Base-by-base conservation (phyloP, 2,888 invertebrate species). In the Chrysolina oricalcia region DNA sequence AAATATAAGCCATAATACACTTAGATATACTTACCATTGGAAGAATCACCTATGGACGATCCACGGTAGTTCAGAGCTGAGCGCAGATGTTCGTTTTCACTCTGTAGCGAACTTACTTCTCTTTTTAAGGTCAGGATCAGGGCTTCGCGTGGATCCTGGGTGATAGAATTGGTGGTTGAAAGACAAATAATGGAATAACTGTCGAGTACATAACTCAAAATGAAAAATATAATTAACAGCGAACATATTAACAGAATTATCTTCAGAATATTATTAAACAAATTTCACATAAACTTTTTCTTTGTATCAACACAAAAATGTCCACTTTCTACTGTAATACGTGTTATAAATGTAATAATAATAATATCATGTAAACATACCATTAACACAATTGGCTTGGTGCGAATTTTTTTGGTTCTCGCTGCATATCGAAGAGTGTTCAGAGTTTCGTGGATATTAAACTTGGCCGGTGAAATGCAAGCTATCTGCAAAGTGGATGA, bases 361-460 rank as follows among this genome's bases (percentile, higher is more conserved):
- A 35, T 35, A 6, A 8, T 35, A 35, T 35, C 5, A 35, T 9
- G 15, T 43, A 5, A 43, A 85, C 91, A 91, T 89, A 96, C 96
- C 97, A 98, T 97, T 88, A 97, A 94, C 35, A 98, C 94, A 19
- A 97, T 93, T 0, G 98, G 98, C 86, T 97, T 97, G 0, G 97
- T 96, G 83, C 95, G 94, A 80, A 98, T 98, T 86, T 94, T 95
- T 90, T 97, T 98, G 0, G 98, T 97, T 81, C 98, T 90, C 0
- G 97, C 94, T 0, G 98, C 98, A 89, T 98, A 98, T 21, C 98
- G 91, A 19, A 98, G 90, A 0, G 98, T 98, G 88, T 97, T 98
- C 75, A 97, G 88, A 0, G 97, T 97, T 89, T 98, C 98, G 46
- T 93, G 93, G 66, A 94, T 90, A 87, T 97, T 98, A 0, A 94